Evolutionary conservation across 2,797 vertebrate genomes (phyloP), one percentile per base, ranked within the genome.

Genomic region (Gobio occitaniae): DNA sequence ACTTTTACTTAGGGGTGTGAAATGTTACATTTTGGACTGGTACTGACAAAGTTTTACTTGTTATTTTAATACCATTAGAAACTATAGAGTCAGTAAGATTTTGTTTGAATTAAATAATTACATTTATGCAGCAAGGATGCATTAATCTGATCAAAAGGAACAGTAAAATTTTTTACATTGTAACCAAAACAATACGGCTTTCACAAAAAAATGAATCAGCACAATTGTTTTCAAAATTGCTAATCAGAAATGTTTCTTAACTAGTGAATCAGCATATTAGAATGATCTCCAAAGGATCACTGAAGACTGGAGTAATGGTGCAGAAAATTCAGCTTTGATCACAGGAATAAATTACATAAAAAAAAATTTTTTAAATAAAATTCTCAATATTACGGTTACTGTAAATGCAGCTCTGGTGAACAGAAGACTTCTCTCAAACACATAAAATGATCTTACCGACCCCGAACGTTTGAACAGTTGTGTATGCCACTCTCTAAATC

Each of bases 51-150:
- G 29, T 19, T 41, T 10, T 38, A 68, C 16, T 69, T 69, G 6
- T 38, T 10, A 1, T 19, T 69, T 10, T 17, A 11, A 36, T 19
- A 69, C 36, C 36, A 41, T 38, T 69, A 32, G 3, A 66, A 68
- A 38, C 7, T 66, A 32, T 36, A 32, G 32, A 2, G 29, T 19
- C 29, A 75, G 75, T 52, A 21, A 69, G 48, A 48, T 65, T 36
- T 74, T 41, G 61, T 65, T 15, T 65, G 61, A 65, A 80, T 48
- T 25, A 48, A 54, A 82, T 72, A 8, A 78, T 8, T 77, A 78
- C 8, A 29, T 21, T 25, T n/a, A 71, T 71, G 21, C 3, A 12
- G 69, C 21, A 44, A 47, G 38, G 36, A 47, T 47, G 69, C 19
- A 47, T 25, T n/a, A 12, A 71, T 5, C 19, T 6, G 38, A 44